Evolutionary conservation across 2,888 invertebrate species (phyloP), one percentile per base, ranked within the genome.

Genomic region (Drosophila longiperda): DNA sequence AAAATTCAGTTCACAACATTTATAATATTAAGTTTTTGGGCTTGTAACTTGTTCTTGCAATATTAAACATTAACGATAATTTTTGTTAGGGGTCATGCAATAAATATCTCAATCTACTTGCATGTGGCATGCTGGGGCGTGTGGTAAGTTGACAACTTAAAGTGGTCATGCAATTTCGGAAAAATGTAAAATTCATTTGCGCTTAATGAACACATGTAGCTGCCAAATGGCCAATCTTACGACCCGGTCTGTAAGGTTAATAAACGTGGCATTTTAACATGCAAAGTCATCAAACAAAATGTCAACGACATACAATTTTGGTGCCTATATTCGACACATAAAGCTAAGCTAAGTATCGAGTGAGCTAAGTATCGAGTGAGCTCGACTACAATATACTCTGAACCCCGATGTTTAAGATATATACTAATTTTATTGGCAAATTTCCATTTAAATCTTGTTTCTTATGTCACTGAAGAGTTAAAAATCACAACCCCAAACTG

Each of bases 141-240:
- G 70, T 66, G 66, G 69, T 69, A 77, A 57, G 66, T 66, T 80
- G 66, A 69, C 70, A 66, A 66, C 57, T 45, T 38, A 65, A 42
- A 60, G 34, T 62, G 75, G 89, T 63, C 83, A 78, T 86, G 89
- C 89, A 88, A 52, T 74, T 86, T 87, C 73, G 61, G 66, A 59
- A 54, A 53, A 62, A 59, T 42, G 65, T 67, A 53, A 61, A 70
- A 63, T 64, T 29, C 36, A n/a, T 42, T 61, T 58, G 48, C 66
- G 66, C 62, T 81, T 66, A 62, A 59, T 60, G 42, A 58, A 68
- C 73, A 82, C 68, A 55, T 86, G 89, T 83, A 80, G 74, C 62
- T 72, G 66, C 57, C 70, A 63, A 66, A 61, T 60, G 59, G 62
- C 23, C 23, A 33, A 7, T n/a, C 40, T 23, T 49, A 15, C 17